phyloP scores from a whole-genome alignment of 2,113 vertebrate species.

The Ailurus styani region DNA sequence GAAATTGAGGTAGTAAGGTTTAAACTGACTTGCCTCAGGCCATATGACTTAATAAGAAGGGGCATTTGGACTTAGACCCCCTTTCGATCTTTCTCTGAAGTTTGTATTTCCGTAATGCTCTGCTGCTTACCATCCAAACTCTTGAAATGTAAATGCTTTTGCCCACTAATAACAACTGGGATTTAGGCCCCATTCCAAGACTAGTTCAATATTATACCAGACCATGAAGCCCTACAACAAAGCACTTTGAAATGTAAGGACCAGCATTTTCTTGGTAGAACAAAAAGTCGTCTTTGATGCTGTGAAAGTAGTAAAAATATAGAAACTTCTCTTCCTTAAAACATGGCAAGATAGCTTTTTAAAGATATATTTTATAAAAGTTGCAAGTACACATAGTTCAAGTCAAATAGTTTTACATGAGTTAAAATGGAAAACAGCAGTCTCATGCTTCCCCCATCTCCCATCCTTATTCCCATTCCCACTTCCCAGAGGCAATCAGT shows the following conservation, averaged over 20 bases:
- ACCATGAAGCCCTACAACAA: neutral
- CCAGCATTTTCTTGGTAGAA: conserved; percentile 25
- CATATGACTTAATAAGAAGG: neutral
- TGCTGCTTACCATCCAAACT: neutral
- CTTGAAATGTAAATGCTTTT: conserved; percentile 44
- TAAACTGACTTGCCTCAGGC: neutral
- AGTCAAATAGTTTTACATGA: neutral
- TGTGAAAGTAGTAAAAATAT: neutral
- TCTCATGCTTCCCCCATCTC: neutral
- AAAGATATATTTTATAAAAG: conserved; percentile 19
- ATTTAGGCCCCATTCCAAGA: conserved; percentile 22
- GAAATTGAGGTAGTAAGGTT: conserved; percentile 34
- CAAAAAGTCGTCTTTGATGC: neutral
- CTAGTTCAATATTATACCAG: conserved; percentile 29
- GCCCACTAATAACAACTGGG: conserved; percentile 15
- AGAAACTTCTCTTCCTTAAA: conserved; percentile 46
- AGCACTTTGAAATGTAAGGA: neutral
- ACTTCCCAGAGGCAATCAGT: neutral
- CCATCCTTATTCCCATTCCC: neutral
- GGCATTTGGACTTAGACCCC: neutral
- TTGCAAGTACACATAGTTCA: neutral
- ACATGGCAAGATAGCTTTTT: conserved; percentile 26
- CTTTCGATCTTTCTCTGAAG: neutral
- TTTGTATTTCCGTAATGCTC: neutral
- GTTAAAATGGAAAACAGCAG: neutral